These are phyloP conservation scores for Lepus timidus DNA, from an alignment of 2,113 vertebrate genomes.

Conservation along the genomic window DNA sequence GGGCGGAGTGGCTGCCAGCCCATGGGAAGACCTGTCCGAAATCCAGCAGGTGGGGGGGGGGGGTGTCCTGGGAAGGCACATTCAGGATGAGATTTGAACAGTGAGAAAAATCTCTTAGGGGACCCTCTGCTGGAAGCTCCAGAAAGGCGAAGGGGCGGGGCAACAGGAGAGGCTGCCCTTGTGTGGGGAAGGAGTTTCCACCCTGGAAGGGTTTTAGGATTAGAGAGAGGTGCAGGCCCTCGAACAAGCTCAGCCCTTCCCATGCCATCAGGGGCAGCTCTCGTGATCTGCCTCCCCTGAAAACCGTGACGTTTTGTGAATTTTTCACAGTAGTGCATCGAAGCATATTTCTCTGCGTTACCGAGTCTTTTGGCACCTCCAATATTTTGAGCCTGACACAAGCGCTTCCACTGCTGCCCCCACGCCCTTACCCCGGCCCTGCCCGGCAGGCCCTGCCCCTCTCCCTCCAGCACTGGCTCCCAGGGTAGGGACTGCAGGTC, in stretches of 20 bases:
- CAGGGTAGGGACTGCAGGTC: not conserved
- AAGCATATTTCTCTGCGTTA: no score
- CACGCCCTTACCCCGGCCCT: not conserved
- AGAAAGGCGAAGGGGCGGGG: not conserved
- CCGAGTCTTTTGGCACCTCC: no score
- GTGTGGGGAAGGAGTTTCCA: not conserved
- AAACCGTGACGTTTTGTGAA: not conserved
- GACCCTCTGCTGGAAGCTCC: not conserved
- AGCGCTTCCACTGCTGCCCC: not conserved
- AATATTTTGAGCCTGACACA: not conserved
- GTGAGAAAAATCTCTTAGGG: not conserved
- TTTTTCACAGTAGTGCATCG: not conserved
- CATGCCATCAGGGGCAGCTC: not conserved
- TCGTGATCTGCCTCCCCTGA: not conserved
- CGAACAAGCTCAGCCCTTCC: not conserved
- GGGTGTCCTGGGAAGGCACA: not conserved
- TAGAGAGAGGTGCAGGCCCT: not conserved
- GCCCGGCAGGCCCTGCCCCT: not conserved
- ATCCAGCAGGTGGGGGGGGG: not conserved
- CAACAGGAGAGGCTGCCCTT: not conserved
- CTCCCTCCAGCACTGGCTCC: not conserved
- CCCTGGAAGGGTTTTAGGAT: not conserved
- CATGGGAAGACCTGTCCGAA: not conserved
- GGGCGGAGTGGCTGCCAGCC: not conserved
- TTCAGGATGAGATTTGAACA: not conserved